Evolutionary conservation across 2,888 invertebrate species (phyloP).

Genomic region (Lasioglossum villosulum): DNA sequence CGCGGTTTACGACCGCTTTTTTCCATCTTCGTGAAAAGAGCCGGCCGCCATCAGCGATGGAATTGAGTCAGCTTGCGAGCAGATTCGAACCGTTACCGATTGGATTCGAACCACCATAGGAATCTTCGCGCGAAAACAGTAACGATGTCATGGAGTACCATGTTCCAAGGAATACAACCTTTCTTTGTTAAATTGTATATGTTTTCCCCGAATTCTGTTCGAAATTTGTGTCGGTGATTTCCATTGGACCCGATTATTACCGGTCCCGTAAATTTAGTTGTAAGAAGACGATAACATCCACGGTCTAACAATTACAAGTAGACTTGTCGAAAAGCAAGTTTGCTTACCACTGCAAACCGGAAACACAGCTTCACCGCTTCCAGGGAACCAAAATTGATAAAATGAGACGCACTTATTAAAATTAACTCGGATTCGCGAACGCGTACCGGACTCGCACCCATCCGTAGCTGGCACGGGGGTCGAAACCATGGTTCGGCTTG

Average conservation of each 20-base stretch:
- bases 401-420: neutral
- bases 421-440: neutral
- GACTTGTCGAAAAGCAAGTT: too few relatives aligned
- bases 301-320: neutral
- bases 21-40: conserved; percentile 21
- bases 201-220: too few relatives aligned
- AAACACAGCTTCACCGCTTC: neutral
- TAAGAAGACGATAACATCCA: neutral
- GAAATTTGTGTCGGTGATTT: too few relatives aligned
- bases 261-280: too few relatives aligned
- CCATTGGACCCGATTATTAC: too few relatives aligned
- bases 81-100: neutral
- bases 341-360: too few relatives aligned
- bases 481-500: neutral
- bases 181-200: too few relatives aligned
- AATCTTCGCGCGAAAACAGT: neutral
- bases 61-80: neutral
- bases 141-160: too few relatives aligned
- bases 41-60: neutral
- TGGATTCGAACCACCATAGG: neutral
- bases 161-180: too few relatives aligned
- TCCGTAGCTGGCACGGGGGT: neutral
- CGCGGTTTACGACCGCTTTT: conserved; percentile 42
- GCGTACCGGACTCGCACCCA: neutral
- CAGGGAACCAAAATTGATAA: neutral